Base-by-base conservation (phyloP, 2,113 vertebrate species). In the Strix uralensis region DNA sequence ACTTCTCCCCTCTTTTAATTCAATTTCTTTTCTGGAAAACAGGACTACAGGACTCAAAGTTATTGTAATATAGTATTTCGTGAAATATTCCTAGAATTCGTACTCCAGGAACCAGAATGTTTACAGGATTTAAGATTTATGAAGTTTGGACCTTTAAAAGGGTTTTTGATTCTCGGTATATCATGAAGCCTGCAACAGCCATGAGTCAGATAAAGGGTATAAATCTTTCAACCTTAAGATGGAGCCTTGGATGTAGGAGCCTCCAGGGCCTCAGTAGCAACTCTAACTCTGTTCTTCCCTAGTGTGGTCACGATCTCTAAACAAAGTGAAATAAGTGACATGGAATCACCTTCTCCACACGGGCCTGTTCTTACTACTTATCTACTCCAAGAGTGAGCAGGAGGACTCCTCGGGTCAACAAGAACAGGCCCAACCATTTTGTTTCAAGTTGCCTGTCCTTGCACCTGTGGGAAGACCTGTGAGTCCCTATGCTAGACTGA, bases 401-500 rank as follows among this genome's bases (percentile, higher is more conserved):
- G 8, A 67, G 6, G 49, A 34, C 25, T 25, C 25, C 54, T 54
- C 12, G 36, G 38, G 38, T 26, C 42, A 71, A 52, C 15, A 40
- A 32, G n/a, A 42, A 44, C 55, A 47, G 12, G 25, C 19, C 17
- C 20, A 22, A 38, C 8, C 13, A 14, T 9, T 71, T 65, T 47
- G 15, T 46, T 67, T 42, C 0, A 5, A 74, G 38, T 55, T 55
- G 10, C 44, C 59, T 58, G 46, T 70, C 44, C 42, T 63, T 32
- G 44, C 20, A 55, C 23, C n/a, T 47, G 11, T 15, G 38, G 27
- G 10, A 42, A 63, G 38, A 36, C 38, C 52, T 34, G 19, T 1
- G 15, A 26, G 12, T 34, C 30, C 27, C 21, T 6, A 4, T 0
- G 0, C 47, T 30, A 36, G 17, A 32, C n/a, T 27, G 13, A 0